A percentile compares a stretch with the other conserved stretches of the same genome.
Conservation (phyloP, 2,888 invertebrate genomes). For the Philereme transversata region DNA sequence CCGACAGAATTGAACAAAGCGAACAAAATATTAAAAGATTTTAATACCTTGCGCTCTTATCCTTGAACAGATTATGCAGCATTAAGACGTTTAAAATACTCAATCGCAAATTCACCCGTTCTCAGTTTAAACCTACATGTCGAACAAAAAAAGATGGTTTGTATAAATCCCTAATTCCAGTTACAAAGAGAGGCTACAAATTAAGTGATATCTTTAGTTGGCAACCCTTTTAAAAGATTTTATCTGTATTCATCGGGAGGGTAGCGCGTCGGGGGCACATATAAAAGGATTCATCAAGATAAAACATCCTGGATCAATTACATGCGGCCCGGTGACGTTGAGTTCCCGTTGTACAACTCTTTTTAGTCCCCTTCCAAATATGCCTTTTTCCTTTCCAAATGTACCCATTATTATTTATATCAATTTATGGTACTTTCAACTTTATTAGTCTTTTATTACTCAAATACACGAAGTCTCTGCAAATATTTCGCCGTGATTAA, state of each 20-base stretch:
- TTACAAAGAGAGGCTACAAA: slow-evolving; percentile 81
- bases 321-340: slow-evolving; percentile 74
- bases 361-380: slow-evolving; percentile 40
- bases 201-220: slow-evolving; percentile 82
- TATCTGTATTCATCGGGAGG: slow-evolving; percentile 75
- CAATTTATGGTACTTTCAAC: slow-evolving; percentile 37
- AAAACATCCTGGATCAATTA: slow-evolving; percentile 82
- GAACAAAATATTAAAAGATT: slow-evolving; percentile 62
- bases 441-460: slow-evolving; percentile 33
- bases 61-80: slow-evolving; percentile 59
- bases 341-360: slow-evolving; percentile 67
- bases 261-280: slow-evolving; percentile 77
- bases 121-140: slow-evolving; percentile 57
- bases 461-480: slow-evolving; percentile 20
- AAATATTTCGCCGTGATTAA: slow-evolving; percentile 35
- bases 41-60: slow-evolving; percentile 59
- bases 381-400: slow-evolving; percentile 47
- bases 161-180: slow-evolving; percentile 69
- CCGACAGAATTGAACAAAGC: slow-evolving; percentile 60
- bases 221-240: slow-evolving; percentile 82
- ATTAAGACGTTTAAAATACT: slow-evolving; percentile 67
- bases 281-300: slow-evolving; percentile 80
- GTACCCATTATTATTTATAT: slow-evolving; percentile 37
- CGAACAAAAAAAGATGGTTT: slow-evolving; percentile 64
- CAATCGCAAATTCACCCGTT: slow-evolving; percentile 58